phyloP scores from a whole-genome alignment of 2,888 invertebrate genomes.

The Chymomyza procnemis region DNA sequence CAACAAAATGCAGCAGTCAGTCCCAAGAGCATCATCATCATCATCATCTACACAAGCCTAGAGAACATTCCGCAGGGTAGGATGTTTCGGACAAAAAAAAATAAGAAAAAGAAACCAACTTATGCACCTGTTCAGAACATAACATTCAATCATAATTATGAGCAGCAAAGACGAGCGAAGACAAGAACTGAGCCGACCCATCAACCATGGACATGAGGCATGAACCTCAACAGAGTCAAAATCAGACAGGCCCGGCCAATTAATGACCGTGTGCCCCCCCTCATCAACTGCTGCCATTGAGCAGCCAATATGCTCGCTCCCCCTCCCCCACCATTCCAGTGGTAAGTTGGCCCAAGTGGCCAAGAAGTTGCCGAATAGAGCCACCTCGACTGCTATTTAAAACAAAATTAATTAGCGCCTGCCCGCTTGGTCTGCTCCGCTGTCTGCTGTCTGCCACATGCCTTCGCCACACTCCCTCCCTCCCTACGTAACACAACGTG shows the following conservation, averaged over 20 bases:
- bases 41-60: no score
- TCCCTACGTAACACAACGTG: background rate
- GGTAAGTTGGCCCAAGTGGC: background rate
- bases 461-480: no score
- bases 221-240: background rate
- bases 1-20: background rate
- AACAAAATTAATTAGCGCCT: conserved; percentile 74
- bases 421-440: conserved; percentile 45
- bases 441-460: conserved; percentile 10
- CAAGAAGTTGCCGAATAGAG: background rate
- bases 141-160: background rate
- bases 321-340: background rate
- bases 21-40: background rate
- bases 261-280: background rate
- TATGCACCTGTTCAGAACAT: background rate
- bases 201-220: background rate
- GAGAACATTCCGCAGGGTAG: no score
- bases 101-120: background rate
- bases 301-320: background rate
- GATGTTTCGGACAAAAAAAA: no score
- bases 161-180: background rate
- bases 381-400: conserved; percentile 43
- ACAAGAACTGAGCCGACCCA: background rate
- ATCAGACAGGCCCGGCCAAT: background rate
- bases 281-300: background rate